phyloP scores from a whole-genome alignment of 92 coral and sea anemone species.

The Epizoanthus stellaris region DNA sequence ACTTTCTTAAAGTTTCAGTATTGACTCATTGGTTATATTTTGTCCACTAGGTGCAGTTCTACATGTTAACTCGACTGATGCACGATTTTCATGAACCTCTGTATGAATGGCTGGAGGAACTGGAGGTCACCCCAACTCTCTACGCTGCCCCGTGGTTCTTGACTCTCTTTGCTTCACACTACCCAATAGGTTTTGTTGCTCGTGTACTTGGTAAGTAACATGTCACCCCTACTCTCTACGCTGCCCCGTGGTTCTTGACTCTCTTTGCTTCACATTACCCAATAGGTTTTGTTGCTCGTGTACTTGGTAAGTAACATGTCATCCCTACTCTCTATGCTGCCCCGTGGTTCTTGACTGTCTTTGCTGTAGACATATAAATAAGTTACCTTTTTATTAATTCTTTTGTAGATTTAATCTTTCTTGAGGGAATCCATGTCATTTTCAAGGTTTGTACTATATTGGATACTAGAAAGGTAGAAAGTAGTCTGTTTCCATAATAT shows the following conservation, averaged over 20 bases:
- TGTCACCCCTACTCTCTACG: conserved; percentile 76
- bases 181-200: conserved; percentile 92
- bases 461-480: neutral
- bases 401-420: conserved; percentile 84
- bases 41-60: conserved; percentile 83
- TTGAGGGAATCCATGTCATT: conserved; percentile 86
- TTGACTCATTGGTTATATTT: neutral
- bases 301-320: conserved; percentile 82
- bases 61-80: conserved; percentile 87
- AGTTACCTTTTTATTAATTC: neutral
- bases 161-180: conserved; percentile 95
- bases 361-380: neutral
- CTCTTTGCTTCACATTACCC: conserved; percentile 88
- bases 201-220: conserved; percentile 87
- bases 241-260: neutral
- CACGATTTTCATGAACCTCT: conserved; percentile 82
- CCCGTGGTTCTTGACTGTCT: neutral
- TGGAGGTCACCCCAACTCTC: conserved; percentile 91
- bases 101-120: conserved; percentile 83
- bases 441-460: conserved; percentile 77
- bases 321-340: conserved; percentile 70
- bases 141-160: conserved; percentile 99
- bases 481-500: neutral
- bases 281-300: conserved; percentile 92
- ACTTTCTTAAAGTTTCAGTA: neutral